phyloP scores from a whole-genome alignment of 1,140 invertebrate species.

The silkworm (Bombyx mori) region DNA sequence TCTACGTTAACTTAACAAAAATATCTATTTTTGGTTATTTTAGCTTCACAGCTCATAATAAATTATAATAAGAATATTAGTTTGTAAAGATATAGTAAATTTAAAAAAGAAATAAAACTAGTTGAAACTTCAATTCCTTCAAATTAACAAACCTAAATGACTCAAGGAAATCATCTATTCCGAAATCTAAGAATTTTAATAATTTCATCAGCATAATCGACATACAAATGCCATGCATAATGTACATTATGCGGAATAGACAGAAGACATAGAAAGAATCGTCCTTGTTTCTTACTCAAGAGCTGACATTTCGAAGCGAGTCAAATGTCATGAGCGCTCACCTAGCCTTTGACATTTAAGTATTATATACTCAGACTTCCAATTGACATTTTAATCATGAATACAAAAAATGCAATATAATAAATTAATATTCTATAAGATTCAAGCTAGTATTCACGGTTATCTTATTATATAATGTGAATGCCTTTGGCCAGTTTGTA shows the following conservation, averaged over 20 bases:
- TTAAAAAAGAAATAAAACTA: too few species aligned
- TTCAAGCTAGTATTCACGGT: not conserved
- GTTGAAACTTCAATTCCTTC: too few species aligned
- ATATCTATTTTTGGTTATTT: too few species aligned
- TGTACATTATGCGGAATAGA: constrained; percentile 34
- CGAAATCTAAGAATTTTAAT: constrained; percentile 58
- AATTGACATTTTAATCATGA: constrained; percentile 56
- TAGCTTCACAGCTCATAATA: too few species aligned
- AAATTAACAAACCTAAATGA: too few species aligned
- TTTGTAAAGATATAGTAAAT: too few species aligned
- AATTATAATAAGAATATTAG: too few species aligned
- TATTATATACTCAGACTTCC: constrained; percentile 19
- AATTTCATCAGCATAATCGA: constrained; percentile 51
- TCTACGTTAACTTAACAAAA: too few species aligned
- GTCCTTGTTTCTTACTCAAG: constrained; percentile 67
- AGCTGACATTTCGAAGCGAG: constrained; percentile 63
- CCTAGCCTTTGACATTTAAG: constrained; percentile 59
- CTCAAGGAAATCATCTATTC: constrained; percentile 60
- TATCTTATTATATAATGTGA: not conserved
- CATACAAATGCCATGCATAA: constrained; percentile 64
- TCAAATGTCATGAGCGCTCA: constrained; percentile 65
- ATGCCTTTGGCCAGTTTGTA: not conserved
- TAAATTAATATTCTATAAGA: constrained; percentile 8
- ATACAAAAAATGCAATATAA: constrained; percentile 37
- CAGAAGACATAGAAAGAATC: constrained; percentile 65